Conservation (phyloP, 2,797 vertebrate species). For the Hipposideros larvatus region DNA sequence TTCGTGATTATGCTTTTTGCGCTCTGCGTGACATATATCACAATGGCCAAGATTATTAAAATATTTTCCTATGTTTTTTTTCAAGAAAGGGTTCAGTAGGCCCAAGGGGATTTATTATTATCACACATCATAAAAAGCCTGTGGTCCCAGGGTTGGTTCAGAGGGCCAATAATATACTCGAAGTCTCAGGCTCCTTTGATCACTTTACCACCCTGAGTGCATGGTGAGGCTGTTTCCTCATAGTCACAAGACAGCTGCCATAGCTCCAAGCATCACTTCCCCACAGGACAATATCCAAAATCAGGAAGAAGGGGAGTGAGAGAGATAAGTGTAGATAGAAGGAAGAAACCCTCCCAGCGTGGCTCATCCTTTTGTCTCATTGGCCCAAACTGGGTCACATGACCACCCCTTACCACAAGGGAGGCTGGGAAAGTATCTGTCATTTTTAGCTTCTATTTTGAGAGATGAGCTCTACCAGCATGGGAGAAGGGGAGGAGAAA, state of each 20-base stretch:
- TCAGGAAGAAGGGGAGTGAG: neutral
- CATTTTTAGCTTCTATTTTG: neutral
- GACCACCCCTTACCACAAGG: neutral
- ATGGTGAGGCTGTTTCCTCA: neutral
- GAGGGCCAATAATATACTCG: neutral
- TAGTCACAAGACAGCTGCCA: neutral
- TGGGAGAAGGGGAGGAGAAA: neutral
- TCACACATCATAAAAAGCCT: neutral
- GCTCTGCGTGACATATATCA: neutral
- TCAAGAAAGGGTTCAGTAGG: neutral
- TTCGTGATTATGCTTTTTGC: neutral
- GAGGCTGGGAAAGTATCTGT: neutral
- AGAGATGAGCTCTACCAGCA: neutral
- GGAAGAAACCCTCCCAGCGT: neutral
- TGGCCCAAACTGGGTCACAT: neutral
- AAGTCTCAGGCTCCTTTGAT: neutral
- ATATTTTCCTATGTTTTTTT: neutral
- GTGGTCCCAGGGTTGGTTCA: neutral
- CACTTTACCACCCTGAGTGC: neutral
- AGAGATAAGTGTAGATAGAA: neutral
- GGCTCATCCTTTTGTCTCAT: neutral
- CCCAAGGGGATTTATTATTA: neutral
- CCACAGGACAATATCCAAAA: neutral
- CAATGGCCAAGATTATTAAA: slow-evolving; percentile 9
- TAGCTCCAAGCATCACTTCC: neutral